These are phyloP conservation scores for Calidris pugnax DNA, from an alignment of 2,113 vertebrate species.

Conservation along the genomic window DNA sequence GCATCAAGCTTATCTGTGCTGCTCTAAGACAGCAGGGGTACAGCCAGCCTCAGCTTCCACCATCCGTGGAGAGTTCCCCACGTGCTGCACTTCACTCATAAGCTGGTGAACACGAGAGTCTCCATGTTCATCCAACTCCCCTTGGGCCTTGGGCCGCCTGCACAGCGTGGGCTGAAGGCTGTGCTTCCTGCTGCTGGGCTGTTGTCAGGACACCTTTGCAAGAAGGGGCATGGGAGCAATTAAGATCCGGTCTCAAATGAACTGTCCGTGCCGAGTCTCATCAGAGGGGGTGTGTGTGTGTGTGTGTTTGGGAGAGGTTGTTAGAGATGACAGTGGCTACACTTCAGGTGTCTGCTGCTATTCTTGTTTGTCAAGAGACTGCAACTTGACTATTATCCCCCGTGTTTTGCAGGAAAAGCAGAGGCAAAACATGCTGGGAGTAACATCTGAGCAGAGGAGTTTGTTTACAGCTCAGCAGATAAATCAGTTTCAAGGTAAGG, in stretches of 20 bases:
- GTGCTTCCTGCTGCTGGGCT: neutral
- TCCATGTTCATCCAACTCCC: neutral
- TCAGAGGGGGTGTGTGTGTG: neutral
- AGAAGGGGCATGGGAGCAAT: neutral
- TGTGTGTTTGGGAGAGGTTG: neutral
- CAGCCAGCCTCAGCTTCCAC: neutral
- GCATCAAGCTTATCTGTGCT: neutral
- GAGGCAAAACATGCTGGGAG: slow-evolving; percentile 78
- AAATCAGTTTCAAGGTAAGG: slow-evolving; percentile 84
- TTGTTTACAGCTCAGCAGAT: slow-evolving; percentile 78
- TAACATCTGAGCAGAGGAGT: slow-evolving; percentile 73
- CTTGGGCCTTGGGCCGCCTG: neutral
- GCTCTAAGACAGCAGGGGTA: neutral
- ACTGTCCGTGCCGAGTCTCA: neutral
- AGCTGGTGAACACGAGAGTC: neutral
- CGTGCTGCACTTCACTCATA: neutral
- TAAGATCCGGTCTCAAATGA: neutral
- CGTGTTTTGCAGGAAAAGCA: slow-evolving; percentile 82
- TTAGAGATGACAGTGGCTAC: neutral
- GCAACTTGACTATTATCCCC: neutral
- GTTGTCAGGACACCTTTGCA: neutral
- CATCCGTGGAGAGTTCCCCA: neutral
- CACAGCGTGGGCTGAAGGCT: neutral
- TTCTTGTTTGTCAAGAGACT: neutral
- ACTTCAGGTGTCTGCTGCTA: neutral